Percentiles rank a stretch among this genome's conserved stretches.
Evolutionary conservation across 2,113 vertebrate genomes (phyloP).

Genomic region (Geococcyx californianus): DNA sequence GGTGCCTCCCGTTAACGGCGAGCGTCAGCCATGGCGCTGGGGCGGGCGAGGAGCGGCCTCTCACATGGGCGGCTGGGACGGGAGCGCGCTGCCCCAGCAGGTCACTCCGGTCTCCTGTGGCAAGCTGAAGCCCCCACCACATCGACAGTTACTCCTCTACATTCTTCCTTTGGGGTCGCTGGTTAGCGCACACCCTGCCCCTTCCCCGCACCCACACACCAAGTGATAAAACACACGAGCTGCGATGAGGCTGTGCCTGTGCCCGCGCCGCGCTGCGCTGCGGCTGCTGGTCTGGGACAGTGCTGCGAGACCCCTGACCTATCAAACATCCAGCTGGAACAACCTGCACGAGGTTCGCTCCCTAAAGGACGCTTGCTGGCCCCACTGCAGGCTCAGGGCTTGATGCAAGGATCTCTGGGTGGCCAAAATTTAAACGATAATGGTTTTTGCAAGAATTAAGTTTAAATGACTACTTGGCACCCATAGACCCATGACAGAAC

Average conservation of each 20-base stretch:
- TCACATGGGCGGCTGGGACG: too few species aligned
- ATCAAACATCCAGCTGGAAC: neutral
- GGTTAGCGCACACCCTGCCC: neutral
- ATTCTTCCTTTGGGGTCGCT: neutral
- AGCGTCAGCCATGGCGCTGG: neutral
- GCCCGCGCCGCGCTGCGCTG: accelerated
- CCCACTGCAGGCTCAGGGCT: neutral
- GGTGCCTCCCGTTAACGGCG: accelerated
- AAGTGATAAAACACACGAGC: neutral
- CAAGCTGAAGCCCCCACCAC: neutral
- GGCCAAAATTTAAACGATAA: neutral
- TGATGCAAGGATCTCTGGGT: neutral
- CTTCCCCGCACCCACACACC: neutral
- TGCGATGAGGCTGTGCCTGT: neutral
- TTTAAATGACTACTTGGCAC: neutral
- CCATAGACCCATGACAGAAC: neutral
- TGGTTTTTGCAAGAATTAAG: neutral
- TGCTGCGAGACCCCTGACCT: accelerated
- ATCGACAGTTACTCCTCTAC: accelerated
- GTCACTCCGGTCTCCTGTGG: neutral
- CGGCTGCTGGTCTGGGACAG: neutral
- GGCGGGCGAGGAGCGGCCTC: too few species aligned
- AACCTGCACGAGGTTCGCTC: accelerated
- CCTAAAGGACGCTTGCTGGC: neutral
- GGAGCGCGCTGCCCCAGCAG: accelerated